These are phyloP conservation scores for Arothron firmamentum DNA, from an alignment of 2,113 vertebrate genomes.

Conservation along the genomic window DNA sequence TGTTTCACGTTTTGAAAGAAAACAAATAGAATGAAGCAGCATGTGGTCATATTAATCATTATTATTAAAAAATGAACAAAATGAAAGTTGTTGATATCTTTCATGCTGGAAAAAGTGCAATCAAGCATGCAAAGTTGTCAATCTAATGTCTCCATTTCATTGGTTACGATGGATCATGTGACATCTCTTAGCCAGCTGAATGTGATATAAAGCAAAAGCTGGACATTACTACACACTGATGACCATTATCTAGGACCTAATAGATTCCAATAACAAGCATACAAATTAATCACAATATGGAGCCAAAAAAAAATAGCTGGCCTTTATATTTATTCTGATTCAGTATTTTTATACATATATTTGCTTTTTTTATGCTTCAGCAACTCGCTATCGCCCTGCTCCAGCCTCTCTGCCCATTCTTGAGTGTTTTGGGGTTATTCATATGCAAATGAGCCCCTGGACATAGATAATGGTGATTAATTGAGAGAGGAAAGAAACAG, in stretches of 20 bases:
- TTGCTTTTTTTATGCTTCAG: slow-evolving; percentile 53
- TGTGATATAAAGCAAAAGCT: slow-evolving; percentile 1
- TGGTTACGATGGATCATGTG: slow-evolving; percentile 63
- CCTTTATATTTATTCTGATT: slow-evolving; percentile 48
- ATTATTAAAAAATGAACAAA: slow-evolving; percentile 35
- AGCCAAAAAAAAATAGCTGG: slow-evolving; percentile 41
- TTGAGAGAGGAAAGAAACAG: slow-evolving; percentile 69
- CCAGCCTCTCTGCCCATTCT: slow-evolving; percentile 48
- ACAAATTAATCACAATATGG: slow-evolving; percentile 61
- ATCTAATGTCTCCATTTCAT: slow-evolving; percentile 59
- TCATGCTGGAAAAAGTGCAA: slow-evolving; percentile 60
- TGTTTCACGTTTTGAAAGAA: slow-evolving; percentile 9
- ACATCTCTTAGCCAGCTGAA: slow-evolving; percentile 36
- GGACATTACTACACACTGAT: slow-evolving; percentile 47
- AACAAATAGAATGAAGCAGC: slow-evolving; percentile 19
- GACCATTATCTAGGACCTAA: slow-evolving; percentile 41
- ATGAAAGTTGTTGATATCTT: slow-evolving; percentile 23
- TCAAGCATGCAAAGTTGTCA: slow-evolving; percentile 56
- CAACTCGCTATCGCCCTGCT: slow-evolving; percentile 30
- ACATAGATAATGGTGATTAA: slow-evolving; percentile 76
- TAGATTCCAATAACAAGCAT: slow-evolving; percentile 43
- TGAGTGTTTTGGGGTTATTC: slow-evolving; percentile 70
- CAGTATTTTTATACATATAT: slow-evolving; percentile 45
- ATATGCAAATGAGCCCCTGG: slow-evolving; percentile 72
- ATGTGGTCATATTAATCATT: slow-evolving; percentile 26